Evolutionary conservation across 2,113 vertebrate species (phyloP).

Genomic region (Psephotus haematonotus): DNA sequence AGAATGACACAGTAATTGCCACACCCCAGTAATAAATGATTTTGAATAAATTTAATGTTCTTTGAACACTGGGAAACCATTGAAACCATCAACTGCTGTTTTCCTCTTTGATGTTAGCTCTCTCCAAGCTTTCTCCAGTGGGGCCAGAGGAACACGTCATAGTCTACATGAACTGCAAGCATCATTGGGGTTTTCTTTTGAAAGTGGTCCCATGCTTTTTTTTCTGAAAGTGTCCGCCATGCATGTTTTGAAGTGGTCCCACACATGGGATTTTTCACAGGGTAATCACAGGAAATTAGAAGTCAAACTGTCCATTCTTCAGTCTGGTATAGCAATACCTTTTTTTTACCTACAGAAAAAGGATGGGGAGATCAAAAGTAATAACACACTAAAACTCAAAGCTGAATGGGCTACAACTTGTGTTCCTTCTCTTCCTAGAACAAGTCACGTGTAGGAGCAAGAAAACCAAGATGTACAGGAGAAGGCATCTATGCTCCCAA

Average conservation of each 20-base stretch:
- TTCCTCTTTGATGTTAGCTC: not conserved
- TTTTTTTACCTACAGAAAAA: not conserved
- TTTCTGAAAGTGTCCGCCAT: not conserved
- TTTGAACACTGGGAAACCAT: not conserved
- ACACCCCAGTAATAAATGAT: not conserved
- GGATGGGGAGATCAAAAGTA: not conserved
- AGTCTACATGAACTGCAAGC: not conserved
- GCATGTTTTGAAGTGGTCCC: not conserved
- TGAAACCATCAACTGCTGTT: not conserved
- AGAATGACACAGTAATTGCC: not conserved
- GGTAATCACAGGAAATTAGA: not conserved
- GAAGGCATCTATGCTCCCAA: not conserved
- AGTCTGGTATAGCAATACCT: not conserved
- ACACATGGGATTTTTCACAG: not conserved
- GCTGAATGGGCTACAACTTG: not conserved
- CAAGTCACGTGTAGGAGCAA: not conserved
- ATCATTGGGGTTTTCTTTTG: not conserved
- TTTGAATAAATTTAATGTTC: not conserved
- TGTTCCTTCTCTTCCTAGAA: not conserved
- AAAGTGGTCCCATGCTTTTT: not conserved
- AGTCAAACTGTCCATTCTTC: not conserved
- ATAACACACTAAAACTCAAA: not conserved
- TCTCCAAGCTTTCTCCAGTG: not conserved
- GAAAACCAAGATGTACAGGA: not conserved
- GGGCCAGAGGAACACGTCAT: not conserved